phyloP scores from a whole-genome alignment of 1,140 invertebrate genomes.

The Sitodiplosis mosellana region DNA sequence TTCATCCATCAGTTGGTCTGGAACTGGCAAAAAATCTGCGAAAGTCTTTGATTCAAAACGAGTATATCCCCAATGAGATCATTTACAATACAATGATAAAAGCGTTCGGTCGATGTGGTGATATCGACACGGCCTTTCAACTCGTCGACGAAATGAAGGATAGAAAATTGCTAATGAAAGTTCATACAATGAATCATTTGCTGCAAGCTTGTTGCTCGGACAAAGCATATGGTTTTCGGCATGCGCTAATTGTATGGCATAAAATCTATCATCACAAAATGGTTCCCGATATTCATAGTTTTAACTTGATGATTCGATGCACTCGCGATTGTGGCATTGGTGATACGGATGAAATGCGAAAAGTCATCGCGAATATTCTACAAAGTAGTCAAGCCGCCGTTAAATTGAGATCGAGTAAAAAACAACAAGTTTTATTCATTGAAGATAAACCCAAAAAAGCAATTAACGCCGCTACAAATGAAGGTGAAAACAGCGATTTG shows the following conservation, averaged over 20 bases:
- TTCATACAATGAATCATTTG: slow-evolving; percentile 57
- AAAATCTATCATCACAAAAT: slow-evolving; percentile 49
- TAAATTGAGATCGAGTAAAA: background rate
- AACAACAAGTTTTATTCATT: background rate
- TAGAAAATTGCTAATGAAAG: slow-evolving; percentile 39
- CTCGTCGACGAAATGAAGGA: slow-evolving; percentile 68
- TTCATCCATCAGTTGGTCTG: slow-evolving; percentile 36
- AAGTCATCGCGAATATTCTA: slow-evolving; percentile 19
- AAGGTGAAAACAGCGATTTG: background rate
- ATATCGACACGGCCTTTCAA: slow-evolving; percentile 53
- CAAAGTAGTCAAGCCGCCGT: background rate
- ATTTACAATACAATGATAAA: slow-evolving; percentile 83
- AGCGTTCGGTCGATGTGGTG: slow-evolving; percentile 66
- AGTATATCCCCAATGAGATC: slow-evolving; percentile 45
- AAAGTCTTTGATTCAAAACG: slow-evolving; percentile 46
- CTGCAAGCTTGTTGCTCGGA: slow-evolving; percentile 66
- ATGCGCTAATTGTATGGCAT: slow-evolving; percentile 67
- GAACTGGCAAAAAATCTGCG: slow-evolving; percentile 42
- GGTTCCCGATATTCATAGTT: slow-evolving; percentile 48
- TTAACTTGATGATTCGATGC: slow-evolving; percentile 62
- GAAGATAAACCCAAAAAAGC: background rate
- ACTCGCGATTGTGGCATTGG: slow-evolving; percentile 65
- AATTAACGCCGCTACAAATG: background rate
- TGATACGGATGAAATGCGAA: slow-evolving; percentile 34
- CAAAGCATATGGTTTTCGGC: slow-evolving; percentile 55